Base-by-base conservation (phyloP, 2,888 invertebrate genomes). In the Blastobasis adustella region DNA sequence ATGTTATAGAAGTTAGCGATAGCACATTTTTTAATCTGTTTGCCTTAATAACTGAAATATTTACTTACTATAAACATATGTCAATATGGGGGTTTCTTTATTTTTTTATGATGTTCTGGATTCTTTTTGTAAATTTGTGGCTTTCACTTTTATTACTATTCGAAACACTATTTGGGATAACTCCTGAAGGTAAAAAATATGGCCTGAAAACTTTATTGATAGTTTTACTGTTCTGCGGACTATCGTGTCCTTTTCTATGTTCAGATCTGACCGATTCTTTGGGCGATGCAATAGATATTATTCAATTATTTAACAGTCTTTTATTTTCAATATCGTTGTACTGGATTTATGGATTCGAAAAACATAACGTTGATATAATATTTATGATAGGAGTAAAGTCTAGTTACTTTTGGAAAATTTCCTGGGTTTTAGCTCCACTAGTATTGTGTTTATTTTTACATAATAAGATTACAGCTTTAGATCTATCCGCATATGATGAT, bases 341-440 rank as follows among this genome's bases (percentile, higher is more conserved):
- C 64, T 87, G 85, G 85, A 59, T 80, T 50, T 87, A 87, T 57
- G 84, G 84, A 5, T 74, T 72, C 38, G 66, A 71, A 41, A 79
- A 76, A 37, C 86, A 86, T 49, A 81, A 71, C 41, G 67, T 81
- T 10, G 87, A 87, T 54, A 86, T 87, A 44, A 77, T 76, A 55
- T 87, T 86, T 52, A 87, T 87, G 87, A 81, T 86, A 58, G 87
- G 87, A 4, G 72, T 87, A 9, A 87, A 84, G 62, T 69, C 83
- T 0, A 82, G 76, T 51, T 74, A 73, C 46, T 81, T 76, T 66
- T 83, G 78, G 79, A 83, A 81, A 69, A 55, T 77, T 47, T 53
- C 70, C 0, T 85, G 85, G 84, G 6, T 76, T 6, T 44, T 78
- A 3, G 84, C 72, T 62, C 87, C 87, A 0, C n/a, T 85, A 0